Evolutionary conservation across 2,888 invertebrate genomes (phyloP), one percentile per base, ranked within the genome.

Genomic region (Mythimna albipuncta): DNA sequence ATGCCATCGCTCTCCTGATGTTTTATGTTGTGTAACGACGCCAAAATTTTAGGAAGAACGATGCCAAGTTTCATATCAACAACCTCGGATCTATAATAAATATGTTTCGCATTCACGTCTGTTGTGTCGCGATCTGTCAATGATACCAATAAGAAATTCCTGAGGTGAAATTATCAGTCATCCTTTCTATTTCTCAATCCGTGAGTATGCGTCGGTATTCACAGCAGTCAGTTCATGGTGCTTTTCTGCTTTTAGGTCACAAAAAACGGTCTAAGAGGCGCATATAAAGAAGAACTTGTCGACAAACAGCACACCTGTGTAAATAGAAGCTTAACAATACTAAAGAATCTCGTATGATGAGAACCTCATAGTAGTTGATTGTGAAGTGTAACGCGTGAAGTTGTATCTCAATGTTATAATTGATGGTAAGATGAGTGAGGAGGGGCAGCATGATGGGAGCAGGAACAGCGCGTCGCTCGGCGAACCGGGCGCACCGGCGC

Each of bases 1-100:
- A 95, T 87, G 92, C 91, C 91, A 92, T 91, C 91, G 88, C 90
- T 73, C 77, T 90, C 88, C 86, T 87, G 89, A 90, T 93, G 93
- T 92, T 93, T 89, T 91, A 91, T 90, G 94, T 96, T 96, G 96
- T 96, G 95, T 95, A 95, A 96, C 93, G 91, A 94, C 93, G 94
- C 95, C 94, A 95, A 94, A 93, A 91, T 88, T 91, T 84, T 85
- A 84, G 86, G 83, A 89, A 87, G 85, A 90, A 81, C 87, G 90
- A 91, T 95, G 95, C 95, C 95, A 96, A 95, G 90, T 92, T 90
- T 90, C 82, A 77, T 83, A 87, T 89, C 87, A 83, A 86, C 87
- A 84, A 86, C 89, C 88, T 88, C 84, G 85, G 78, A 87, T 85
- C 85, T 88, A 81, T 87, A 88, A 84, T 87, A 89, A 83, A 83